Evolutionary conservation across 2,113 vertebrate genomes (phyloP), one percentile per base, ranked within the genome.

Genomic region (Apteryx mantelli): DNA sequence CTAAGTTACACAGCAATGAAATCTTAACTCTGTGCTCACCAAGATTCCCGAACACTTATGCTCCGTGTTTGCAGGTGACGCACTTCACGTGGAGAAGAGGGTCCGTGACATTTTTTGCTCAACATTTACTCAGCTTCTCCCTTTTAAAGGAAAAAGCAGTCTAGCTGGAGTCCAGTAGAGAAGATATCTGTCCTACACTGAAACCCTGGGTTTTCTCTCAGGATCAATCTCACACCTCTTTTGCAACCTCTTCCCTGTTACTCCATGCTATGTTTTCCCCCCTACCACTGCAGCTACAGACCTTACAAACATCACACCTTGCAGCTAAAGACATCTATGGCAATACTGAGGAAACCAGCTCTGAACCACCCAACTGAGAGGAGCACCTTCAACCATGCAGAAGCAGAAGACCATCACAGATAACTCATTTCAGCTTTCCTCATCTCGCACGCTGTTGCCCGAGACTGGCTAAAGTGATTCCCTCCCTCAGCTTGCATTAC

Each of bases 161-260:
- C 42, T 25, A 60, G 7, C 16, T 70, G 50, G 87, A 63, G 3
- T 7, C 13, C 68, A 7, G 55, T 44, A 25, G 25, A 66, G 14
- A 28, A 81, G 26, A 44, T 34, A 10, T 11, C 42, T 64, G 8
- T 16, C 32, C 11, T 10, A 24, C 3, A 5, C 24, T 3, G 8
- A 66, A 55, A 24, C 11, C 42, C 34, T 24, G 15, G 34, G 3
- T 2, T 82, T 64, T 68, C n/a, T 46, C 32, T 52, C 44, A 56
- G 20, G 10, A 52, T 44, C 42, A 14, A 9, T 20, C 40, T 60
- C 56, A n/a, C 13, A 25, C 3, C 5, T 42, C 63, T 16, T 12
- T 28, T 12, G 20, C 0, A 1, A 21, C 46, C 20, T 48, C 5
- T 28, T 42, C 3, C 32, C 19, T 17, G 0, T 18, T 15, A 16